Evolutionary conservation across 1,140 invertebrate species (phyloP), one percentile per base, ranked within the genome.

Genomic region (Cardiocondyla obscurior): DNA sequence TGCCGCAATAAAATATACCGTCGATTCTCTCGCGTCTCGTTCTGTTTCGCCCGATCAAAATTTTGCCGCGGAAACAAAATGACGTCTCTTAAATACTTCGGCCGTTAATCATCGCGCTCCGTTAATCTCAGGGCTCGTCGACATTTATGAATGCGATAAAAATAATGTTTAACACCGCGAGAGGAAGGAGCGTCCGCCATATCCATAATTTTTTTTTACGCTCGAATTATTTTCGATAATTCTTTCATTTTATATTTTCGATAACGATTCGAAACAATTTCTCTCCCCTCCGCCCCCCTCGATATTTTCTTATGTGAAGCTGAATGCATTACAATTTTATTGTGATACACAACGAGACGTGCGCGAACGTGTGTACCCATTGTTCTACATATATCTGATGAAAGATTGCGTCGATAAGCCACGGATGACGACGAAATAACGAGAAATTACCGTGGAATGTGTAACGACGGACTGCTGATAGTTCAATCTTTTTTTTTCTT

Each of bases 1-100:
- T 49, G 33, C 19, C 12, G 46, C 74, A 53, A 69, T 67, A 79
- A 79, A 79, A 69, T 53, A 69, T 30, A 65, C 5, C 60, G 10
- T 14, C 62, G 33, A 49, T 51, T 67, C 12, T n/a, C 42, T 36
- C 12, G 39, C 36, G 16, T 53, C 19, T 25, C 69, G 19, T 44
- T 33, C 12, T 33, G 36, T 65, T 19, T n/a, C 28, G 36, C 36
- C n/a, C 36, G 22, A 69, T 53, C 30, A n/a, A 67, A 77, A 65
- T 30, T 77, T 64, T 8, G 28, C 39, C 39, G 4, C 46, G 30
- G 28, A n/a, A n/a, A 6, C 22, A 0, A 22, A 51, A 12, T 10
- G 30, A 36, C 44, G 30, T 30, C n/a, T 12, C 14, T 28, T 22
- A 65, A 65, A 53, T 22, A 62, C 67, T 79, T 67, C 62, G 6